Evolutionary conservation across 2,113 vertebrate species (phyloP), one percentile per base, ranked within the genome.

Genomic region (Cololabis saira): DNA sequence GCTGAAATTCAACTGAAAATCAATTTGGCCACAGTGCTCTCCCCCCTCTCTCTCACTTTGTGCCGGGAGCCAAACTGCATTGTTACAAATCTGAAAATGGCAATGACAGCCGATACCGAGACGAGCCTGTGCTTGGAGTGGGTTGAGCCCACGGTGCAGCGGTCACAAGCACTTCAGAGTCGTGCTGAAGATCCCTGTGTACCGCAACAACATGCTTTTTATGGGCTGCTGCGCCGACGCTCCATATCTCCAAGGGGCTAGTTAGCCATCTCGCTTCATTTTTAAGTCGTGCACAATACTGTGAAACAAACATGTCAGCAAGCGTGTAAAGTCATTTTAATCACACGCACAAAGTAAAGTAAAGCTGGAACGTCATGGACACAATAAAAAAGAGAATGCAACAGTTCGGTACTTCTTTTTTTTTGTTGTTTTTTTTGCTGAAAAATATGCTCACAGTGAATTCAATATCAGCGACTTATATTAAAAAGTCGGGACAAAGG

Each of bases 1-100:
- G 55, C 61, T 76, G 75, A 81, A 81, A 86, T 78, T 82, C 76
- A 84, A 67, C 81, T 65, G 71, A 77, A 86, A 85, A 85, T 84
- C 81, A 80, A 87, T 84, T 59, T 51, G 40, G 21, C 61, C 67
- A 48, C 9, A 51, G 78, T 54, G n/a, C 44, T 44, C 11, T 21
- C 62, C 69, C 60, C n/a, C 37, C 58, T 70, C 41, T n/a, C 17
- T 16, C 44, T 51, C 17, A 14, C 56, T 59, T 66, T 55, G 51
- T 63, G 67, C 72, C 63, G 44, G 56, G 44, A 85, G 67, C 61
- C 71, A 64, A 16, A 58, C 71, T 57, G 67, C 67, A 58, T 69
- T 65, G 76, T 76, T 72, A 51, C 55, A 63, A 22, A 73, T 60
- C 60, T 60, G 62, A 44, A 73, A 78, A 71, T 16, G 74, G 30